These are phyloP conservation scores for Microcebus ravelobensis DNA, from an alignment of 2,113 vertebrate species.

Conservation along the genomic window DNA sequence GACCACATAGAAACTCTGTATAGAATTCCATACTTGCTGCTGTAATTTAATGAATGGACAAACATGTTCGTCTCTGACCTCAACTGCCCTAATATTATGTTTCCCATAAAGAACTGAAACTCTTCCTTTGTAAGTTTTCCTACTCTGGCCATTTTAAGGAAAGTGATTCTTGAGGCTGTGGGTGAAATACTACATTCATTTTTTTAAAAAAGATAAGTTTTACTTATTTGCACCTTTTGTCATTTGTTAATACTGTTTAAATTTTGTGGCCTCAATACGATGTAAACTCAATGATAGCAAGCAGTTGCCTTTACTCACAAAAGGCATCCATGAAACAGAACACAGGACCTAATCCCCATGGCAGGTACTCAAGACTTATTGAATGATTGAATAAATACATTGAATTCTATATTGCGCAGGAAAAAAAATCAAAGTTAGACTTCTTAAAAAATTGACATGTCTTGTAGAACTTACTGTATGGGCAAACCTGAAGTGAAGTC, in stretches of 20 bases:
- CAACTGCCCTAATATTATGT: neutral
- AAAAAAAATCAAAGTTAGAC: neutral
- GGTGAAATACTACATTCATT: neutral
- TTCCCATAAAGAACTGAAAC: neutral
- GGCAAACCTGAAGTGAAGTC: neutral
- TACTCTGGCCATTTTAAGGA: neutral
- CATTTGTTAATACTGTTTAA: neutral
- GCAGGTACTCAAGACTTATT: neutral
- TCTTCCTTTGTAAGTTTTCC: neutral
- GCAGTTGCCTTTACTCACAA: neutral
- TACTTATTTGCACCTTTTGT: neutral
- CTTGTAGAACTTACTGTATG: neutral
- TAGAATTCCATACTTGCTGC: neutral
- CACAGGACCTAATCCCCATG: neutral
- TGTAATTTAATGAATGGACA: neutral
- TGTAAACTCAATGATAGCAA: neutral
- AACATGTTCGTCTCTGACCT: neutral
- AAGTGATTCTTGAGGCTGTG: neutral
- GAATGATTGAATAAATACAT: neutral
- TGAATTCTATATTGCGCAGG: neutral
- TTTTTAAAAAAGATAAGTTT: neutral
- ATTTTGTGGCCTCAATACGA: neutral
- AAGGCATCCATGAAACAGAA: neutral
- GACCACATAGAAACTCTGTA: neutral
- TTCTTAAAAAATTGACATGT: slow-evolving; percentile 38